Percentiles rank a stretch among this genome's conserved stretches.
Conservation (phyloP, 1,140 invertebrate genomes). For the Drosophila nigrodunni region DNA sequence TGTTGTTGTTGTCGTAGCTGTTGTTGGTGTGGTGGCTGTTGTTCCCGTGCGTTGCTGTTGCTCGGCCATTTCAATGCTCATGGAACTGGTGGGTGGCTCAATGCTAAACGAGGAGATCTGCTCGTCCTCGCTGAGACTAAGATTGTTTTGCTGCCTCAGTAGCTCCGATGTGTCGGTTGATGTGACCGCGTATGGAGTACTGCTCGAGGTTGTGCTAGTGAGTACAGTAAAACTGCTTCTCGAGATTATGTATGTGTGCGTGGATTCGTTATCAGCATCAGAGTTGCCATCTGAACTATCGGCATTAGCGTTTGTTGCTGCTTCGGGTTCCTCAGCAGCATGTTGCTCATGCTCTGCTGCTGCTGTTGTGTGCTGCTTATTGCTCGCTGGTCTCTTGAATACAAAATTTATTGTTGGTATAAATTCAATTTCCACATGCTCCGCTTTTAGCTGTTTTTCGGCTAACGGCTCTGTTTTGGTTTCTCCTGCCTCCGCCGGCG, state of each 20-base stretch:
- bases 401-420: constrained; percentile 76
- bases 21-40: constrained; percentile 43
- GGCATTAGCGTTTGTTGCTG: constrained; percentile 10
- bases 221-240: constrained; percentile 57
- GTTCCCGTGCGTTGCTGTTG: constrained; percentile 39
- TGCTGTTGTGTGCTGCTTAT: constrained; percentile 16
- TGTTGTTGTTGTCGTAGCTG: constrained; percentile 36
- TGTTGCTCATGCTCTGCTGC: constrained; percentile 43
- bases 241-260: constrained; percentile 74
- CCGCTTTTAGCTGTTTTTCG: not conserved
- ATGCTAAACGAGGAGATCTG: constrained; percentile 69
- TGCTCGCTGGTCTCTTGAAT: constrained; percentile 40
- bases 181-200: constrained; percentile 65
- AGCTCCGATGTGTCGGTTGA: constrained; percentile 72
- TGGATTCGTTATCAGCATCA: constrained; percentile 66
- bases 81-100: constrained; percentile 77
- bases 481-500: constrained; percentile 9
- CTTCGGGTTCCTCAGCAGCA: constrained; percentile 35
- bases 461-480: constrained; percentile 22
- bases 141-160: constrained; percentile 67
- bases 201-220: constrained; percentile 56
- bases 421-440: constrained; percentile 70
- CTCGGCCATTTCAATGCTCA: constrained; percentile 77
- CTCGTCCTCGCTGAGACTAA: constrained; percentile 69
- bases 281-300: constrained; percentile 32